Conservation (phyloP, 1,140 invertebrate genomes). For the Neocloeon triangulifer region DNA sequence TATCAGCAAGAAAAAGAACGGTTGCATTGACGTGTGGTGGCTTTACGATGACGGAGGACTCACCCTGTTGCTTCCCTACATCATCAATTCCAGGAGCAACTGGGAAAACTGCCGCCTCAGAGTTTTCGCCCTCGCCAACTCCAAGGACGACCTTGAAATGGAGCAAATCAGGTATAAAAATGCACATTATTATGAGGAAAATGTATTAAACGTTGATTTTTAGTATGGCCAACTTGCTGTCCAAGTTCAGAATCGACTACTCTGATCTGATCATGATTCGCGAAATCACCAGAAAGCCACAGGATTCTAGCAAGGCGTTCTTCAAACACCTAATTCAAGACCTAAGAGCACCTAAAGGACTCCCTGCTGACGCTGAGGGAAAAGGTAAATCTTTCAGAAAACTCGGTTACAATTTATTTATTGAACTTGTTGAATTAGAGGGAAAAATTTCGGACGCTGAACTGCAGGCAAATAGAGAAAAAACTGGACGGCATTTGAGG, state of each 20-base stretch:
- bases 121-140: conserved; percentile 74
- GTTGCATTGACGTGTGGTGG: conserved; percentile 91
- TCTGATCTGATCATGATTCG: conserved; percentile 76
- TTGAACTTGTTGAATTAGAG: conserved; percentile 17
- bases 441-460: conserved; percentile 50
- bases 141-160: conserved; percentile 58
- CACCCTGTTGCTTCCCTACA: conserved; percentile 79
- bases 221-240: conserved; percentile 79
- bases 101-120: conserved; percentile 72
- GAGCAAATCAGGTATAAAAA: conserved; percentile 60
- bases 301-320: conserved; percentile 37
- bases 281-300: conserved; percentile 49
- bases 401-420: background rate
- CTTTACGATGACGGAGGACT: conserved; percentile 88
- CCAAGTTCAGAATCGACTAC: conserved; percentile 85
- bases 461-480: conserved; percentile 49
- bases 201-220: no score
- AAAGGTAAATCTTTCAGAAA: background rate
- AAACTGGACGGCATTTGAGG: conserved; percentile 66
- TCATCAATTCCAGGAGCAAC: conserved; percentile 60
- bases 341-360: conserved; percentile 31
- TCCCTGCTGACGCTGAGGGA: conserved; percentile 2
- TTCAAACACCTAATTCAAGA: conserved; percentile 48
- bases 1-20: conserved; percentile 33
- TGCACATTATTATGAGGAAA: no score